Evolutionary conservation across 2,797 vertebrate genomes (phyloP).

Genomic region (Avahi laniger): DNA sequence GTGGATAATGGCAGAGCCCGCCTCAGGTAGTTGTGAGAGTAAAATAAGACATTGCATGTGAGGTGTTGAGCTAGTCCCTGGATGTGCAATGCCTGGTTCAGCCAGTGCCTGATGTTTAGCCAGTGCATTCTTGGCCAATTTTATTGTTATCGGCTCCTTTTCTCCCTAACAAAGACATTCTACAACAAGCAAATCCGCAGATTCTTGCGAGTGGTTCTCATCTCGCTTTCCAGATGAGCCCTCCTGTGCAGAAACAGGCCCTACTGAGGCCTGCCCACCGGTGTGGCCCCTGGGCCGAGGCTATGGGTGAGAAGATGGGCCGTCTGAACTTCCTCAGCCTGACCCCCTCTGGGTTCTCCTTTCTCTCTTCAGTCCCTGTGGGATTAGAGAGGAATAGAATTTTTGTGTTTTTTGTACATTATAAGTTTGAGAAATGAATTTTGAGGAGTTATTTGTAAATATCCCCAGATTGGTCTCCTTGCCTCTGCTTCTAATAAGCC

Average conservation of each 20-base stretch:
- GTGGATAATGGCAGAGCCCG: not conserved
- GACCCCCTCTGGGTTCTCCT: not conserved
- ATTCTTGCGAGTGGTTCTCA: not conserved
- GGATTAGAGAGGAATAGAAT: not conserved
- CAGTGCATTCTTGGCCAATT: not conserved
- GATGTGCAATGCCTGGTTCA: no score
- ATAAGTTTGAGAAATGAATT: conserved; percentile 27
- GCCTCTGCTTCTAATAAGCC: not conserved
- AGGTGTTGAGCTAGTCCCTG: not conserved
- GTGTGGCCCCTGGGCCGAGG: not conserved
- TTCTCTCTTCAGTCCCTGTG: not conserved
- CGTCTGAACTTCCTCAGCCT: not conserved
- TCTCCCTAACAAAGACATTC: not conserved
- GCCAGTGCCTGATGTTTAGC: not conserved
- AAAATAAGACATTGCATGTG: not conserved
- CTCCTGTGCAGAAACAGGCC: not conserved
- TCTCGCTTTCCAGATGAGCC: not conserved
- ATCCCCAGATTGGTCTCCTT: not conserved
- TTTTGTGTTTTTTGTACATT: not conserved
- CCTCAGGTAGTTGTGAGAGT: not conserved
- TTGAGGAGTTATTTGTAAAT: not conserved
- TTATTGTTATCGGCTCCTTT: not conserved
- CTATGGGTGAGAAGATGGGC: not conserved
- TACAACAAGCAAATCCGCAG: not conserved
- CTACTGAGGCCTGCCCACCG: not conserved